phyloP scores from a whole-genome alignment of 1,140 invertebrate species.

The Listronotus oregonensis region DNA sequence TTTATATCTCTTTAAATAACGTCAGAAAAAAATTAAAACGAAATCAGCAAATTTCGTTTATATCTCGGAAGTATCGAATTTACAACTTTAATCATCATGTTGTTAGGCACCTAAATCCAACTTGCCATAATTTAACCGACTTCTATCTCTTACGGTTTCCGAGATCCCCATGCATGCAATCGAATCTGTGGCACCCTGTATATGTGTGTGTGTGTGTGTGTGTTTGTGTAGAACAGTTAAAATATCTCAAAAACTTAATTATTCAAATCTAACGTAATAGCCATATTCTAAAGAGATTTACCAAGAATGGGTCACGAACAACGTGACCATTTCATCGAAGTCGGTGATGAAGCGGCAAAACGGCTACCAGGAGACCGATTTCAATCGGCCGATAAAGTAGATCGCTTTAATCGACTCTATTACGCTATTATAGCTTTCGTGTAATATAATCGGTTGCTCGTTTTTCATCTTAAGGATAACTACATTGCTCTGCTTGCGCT shows the following conservation, averaged over 20 bases:
- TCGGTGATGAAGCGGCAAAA: constrained; percentile 19
- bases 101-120: too few relatives aligned
- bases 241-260: background rate
- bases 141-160: too few relatives aligned
- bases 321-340: constrained; percentile 21
- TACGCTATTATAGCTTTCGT: constrained; percentile 21
- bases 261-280: background rate
- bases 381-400: constrained; percentile 26
- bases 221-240: too few relatives aligned
- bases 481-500: background rate
- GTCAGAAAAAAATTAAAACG: too few relatives aligned
- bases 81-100: too few relatives aligned
- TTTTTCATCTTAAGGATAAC: constrained; percentile 21
- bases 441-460: constrained; percentile 16
- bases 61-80: too few relatives aligned
- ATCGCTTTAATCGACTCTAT: constrained; percentile 24
- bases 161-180: too few relatives aligned
- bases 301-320: constrained; percentile 7
- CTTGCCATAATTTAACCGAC: too few relatives aligned
- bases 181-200: too few relatives aligned
- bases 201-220: too few relatives aligned
- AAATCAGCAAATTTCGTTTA: too few relatives aligned
- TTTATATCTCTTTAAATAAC: too few relatives aligned
- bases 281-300: background rate
- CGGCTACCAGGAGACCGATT: constrained; percentile 27